Evolutionary conservation across 2,797 vertebrate genomes (phyloP), one percentile per base, ranked within the genome.

Genomic region (Spinus olivaceus): DNA sequence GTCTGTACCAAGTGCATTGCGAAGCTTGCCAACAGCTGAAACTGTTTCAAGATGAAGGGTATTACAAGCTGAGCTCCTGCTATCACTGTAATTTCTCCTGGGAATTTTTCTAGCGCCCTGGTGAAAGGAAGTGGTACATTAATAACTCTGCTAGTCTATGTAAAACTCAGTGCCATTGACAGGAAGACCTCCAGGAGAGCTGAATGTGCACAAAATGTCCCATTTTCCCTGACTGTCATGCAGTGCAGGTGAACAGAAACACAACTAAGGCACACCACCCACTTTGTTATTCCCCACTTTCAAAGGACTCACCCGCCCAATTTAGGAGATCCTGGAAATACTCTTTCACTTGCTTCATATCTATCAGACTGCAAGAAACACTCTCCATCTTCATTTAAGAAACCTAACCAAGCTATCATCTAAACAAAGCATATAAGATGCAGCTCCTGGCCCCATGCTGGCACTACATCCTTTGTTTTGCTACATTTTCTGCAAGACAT

Each of bases 1-100:
- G 22, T 12, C 42, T 24, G 2, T 30, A 85, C 22, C 15, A 49
- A 50, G 18, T n/a, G 5, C 23, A 85, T 42, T 65, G 33, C 49
- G 71, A 91, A 73, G 19, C 54, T 39, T 66, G 49, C 30, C 49
- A 80, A 80, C 46, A 86, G 42, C 57, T 76, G 51, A 84, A 86
- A 46, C 19, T 37, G 22, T 67, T 91, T 94, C 49, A 77, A 32
- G 54, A 74, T 15, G 22, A 24, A 47, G 10, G 2, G 1, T 83
- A 81, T 84, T 88, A 82, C 50, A 93, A 46, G 25, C 9, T 46
- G 51, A 91, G n/a, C 54, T 90, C 53, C 44, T 60, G 47, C 59
- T 76, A 63, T 65, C 61, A 69, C 22, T 46, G 66, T 54, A 72
- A 94, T 93, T 95, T 95, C 65, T 89, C 81, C 28, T n/a, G 77